These are phyloP conservation scores for Notothenia rossii DNA, from an alignment of 2,113 vertebrate species.

Conservation along the genomic window DNA sequence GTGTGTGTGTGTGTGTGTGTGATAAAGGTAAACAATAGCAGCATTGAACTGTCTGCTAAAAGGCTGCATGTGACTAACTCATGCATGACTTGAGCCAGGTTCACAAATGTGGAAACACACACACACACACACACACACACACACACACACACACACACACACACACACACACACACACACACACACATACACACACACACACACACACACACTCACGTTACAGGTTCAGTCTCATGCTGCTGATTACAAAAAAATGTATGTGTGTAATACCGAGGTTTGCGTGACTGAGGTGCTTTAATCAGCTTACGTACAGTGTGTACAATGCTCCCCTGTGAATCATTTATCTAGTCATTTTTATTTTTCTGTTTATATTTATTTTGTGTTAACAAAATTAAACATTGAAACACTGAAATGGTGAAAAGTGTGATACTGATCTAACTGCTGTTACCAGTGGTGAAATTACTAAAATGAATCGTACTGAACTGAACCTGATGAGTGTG, in stretches of 20 bases:
- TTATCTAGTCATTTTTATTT: neutral
- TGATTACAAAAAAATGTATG: slow-evolving; percentile 27
- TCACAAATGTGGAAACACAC: slow-evolving; percentile 1
- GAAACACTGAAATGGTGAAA: neutral
- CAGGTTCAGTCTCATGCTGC: slow-evolving; percentile 37
- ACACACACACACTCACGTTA: slow-evolving; percentile 6
- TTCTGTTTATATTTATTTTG: neutral
- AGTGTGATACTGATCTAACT: neutral
- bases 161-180: neutral
- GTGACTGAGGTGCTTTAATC: slow-evolving; percentile 36
- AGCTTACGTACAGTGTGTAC: neutral
- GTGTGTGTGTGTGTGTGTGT: slow-evolving; percentile 15
- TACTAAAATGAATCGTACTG: neutral
- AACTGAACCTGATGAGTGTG: neutral
- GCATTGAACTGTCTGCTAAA: slow-evolving; percentile 53
- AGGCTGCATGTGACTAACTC: slow-evolving; percentile 63
- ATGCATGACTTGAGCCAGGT: slow-evolving; percentile 33
- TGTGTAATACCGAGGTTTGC: neutral
- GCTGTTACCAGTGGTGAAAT: neutral
- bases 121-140: slow-evolving; percentile 4
- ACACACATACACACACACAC: neutral
- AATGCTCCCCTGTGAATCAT: neutral
- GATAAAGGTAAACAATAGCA: slow-evolving; percentile 46
- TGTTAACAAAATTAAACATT: neutral
- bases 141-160: slow-evolving; percentile 12